Conservation (phyloP, 2,888 invertebrate genomes). For the Leptinotarsa tumamoca region DNA sequence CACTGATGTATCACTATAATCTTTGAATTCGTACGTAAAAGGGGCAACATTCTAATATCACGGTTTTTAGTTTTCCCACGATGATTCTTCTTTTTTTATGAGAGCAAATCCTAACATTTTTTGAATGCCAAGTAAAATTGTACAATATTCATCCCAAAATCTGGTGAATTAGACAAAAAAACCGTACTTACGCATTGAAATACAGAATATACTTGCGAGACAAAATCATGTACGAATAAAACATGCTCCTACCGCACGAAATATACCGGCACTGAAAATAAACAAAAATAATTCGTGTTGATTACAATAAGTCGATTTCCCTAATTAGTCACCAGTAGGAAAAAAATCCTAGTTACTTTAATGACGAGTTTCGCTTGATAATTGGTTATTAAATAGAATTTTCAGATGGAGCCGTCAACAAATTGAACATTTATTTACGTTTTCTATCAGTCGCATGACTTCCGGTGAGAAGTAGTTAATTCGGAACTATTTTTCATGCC, state of each 20-base stretch:
- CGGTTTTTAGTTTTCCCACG: too few relatives aligned
- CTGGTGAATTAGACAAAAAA: neutral
- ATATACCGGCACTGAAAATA: slow-evolving; percentile 3
- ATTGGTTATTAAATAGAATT: slow-evolving; percentile 29
- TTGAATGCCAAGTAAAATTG: too few relatives aligned
- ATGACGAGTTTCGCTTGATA: slow-evolving; percentile 29
- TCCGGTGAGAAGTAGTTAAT: slow-evolving; percentile 9
- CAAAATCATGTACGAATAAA: slow-evolving; percentile 36
- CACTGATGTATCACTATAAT: too few relatives aligned
- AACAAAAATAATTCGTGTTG: neutral
- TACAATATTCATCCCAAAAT: too few relatives aligned
- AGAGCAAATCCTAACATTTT: too few relatives aligned
- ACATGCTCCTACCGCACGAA: slow-evolving; percentile 26
- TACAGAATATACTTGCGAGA: slow-evolving; percentile 29
- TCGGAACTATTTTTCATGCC: slow-evolving; percentile 2
- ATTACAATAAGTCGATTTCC: slow-evolving; percentile 24
- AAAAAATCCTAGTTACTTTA: slow-evolving; percentile 33
- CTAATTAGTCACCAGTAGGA: slow-evolving; percentile 24
- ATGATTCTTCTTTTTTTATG: too few relatives aligned
- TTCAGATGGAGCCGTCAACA: slow-evolving; percentile 28
- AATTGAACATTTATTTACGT: slow-evolving; percentile 28
- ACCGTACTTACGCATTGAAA: slow-evolving; percentile 32
- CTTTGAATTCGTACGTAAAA: too few relatives aligned
- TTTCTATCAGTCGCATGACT: neutral
- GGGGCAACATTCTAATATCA: too few relatives aligned